phyloP scores from a whole-genome alignment of 2,888 invertebrate genomes.

The Nomada ferruginata region DNA sequence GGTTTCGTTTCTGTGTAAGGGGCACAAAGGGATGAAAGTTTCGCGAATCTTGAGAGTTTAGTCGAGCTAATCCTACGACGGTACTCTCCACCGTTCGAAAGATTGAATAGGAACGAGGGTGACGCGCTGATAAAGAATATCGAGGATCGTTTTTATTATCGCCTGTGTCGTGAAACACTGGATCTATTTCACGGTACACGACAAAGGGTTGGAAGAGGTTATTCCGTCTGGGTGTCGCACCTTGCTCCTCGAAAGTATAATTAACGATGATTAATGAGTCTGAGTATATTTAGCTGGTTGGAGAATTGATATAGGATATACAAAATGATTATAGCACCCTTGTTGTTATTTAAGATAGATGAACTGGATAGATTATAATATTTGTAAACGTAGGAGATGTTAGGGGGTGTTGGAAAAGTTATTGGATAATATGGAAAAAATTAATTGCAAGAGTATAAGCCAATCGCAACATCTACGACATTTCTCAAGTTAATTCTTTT shows the following conservation, averaged over 20 bases:
- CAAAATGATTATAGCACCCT: too few relatives aligned
- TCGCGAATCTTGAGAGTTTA: slow-evolving; percentile 39
- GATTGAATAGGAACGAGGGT: slow-evolving; percentile 45
- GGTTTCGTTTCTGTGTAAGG: slow-evolving; percentile 29
- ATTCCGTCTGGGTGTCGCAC: not conserved
- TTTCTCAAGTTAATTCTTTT: too few relatives aligned
- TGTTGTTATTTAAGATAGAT: too few relatives aligned
- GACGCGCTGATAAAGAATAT: slow-evolving; percentile 34
- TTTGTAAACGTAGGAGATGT: not conserved
- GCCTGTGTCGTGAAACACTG: not conserved
- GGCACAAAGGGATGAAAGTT: slow-evolving; percentile 42
- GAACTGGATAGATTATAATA: too few relatives aligned
- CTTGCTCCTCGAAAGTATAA: not conserved
- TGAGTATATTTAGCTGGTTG: too few relatives aligned
- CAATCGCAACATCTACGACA: too few relatives aligned
- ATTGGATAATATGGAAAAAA: not conserved
- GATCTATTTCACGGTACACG: too few relatives aligned
- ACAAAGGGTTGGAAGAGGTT: not conserved
- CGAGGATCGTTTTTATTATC: slow-evolving; percentile 43
- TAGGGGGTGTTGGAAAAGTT: not conserved
- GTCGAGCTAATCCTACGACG: slow-evolving; percentile 53
- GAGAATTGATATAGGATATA: too few relatives aligned
- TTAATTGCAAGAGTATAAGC: too few relatives aligned
- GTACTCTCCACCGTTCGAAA: slow-evolving; percentile 17
- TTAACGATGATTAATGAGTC: slow-evolving; percentile 11